A percentile compares a stretch with the other conserved stretches of the same genome.
Evolutionary conservation across 2,113 vertebrate genomes (phyloP).

Genomic region (Leucoraja erinaceus): DNA sequence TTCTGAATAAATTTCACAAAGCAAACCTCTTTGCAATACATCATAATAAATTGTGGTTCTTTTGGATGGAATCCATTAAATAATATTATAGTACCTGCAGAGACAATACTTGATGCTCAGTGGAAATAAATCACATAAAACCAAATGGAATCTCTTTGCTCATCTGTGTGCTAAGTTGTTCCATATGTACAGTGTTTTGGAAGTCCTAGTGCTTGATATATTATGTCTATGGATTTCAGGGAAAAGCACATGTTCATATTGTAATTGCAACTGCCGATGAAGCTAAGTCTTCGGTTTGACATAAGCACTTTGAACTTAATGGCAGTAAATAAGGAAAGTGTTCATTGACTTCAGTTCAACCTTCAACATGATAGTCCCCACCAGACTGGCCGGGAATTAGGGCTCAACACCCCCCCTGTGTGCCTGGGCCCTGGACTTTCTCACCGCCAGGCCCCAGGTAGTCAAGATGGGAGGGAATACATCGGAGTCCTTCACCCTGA

Average conservation of each 20-base stretch:
- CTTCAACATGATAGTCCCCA: no score
- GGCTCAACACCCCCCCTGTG: no score
- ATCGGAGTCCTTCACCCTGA: no score
- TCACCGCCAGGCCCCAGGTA: no score
- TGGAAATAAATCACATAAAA: slow-evolving; percentile 5
- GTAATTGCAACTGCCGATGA: not conserved
- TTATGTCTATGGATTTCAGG: not conserved
- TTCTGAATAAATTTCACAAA: no score
- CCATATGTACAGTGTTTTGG: not conserved
- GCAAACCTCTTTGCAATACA: not conserved
- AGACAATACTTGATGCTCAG: not conserved
- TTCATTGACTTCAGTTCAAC: no score
- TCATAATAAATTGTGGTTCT: not conserved
- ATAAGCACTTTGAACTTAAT: not conserved
- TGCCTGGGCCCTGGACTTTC: no score
- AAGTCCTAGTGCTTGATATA: no score
- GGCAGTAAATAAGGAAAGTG: not conserved
- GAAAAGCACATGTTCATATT: not conserved
- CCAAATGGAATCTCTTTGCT: not conserved
- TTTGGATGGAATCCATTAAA: not conserved
- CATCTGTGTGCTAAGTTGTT: not conserved
- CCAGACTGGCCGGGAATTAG: no score
- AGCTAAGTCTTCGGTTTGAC: not conserved
- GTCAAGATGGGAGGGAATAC: no score
- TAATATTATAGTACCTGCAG: not conserved